phyloP scores from a whole-genome alignment of 2,888 invertebrate genomes.

The Phalera bucephala region DNA sequence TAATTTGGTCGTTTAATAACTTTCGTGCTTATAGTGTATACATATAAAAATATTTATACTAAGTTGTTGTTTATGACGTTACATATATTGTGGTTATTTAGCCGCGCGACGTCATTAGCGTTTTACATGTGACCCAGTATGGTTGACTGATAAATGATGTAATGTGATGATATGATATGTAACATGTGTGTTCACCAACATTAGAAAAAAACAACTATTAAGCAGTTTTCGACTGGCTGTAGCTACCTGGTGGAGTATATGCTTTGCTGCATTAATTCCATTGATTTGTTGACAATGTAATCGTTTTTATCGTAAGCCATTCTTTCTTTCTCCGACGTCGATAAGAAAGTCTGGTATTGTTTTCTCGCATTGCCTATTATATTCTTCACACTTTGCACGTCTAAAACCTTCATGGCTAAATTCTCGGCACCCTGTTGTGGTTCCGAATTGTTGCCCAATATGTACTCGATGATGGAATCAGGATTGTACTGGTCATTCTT shows the following conservation, averaged over 20 bases:
- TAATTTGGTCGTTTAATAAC: no score
- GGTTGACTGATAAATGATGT: no score
- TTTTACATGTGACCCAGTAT: no score
- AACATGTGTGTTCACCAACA: no score
- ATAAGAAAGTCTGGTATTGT: background rate
- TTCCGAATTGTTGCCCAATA: slow-evolving; percentile 11
- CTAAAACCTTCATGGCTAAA: slow-evolving; percentile 22
- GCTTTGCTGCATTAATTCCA: slow-evolving; percentile 40
- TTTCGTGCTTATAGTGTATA: no score
- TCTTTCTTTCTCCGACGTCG: background rate
- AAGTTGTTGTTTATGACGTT: no score
- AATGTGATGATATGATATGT: no score
- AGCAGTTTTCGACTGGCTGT: no score
- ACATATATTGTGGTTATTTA: no score
- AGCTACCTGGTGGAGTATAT: slow-evolving; percentile 38
- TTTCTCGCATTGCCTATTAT: slow-evolving; percentile 13
- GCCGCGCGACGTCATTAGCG: no score
- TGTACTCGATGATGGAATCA: slow-evolving; percentile 17
- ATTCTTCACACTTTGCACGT: slow-evolving; percentile 20
- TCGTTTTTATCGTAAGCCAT: slow-evolving; percentile 1
- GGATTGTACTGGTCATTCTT: slow-evolving; percentile 11
- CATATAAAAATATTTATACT: no score
- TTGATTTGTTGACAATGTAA: slow-evolving; percentile 9
- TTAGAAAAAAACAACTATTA: no score
- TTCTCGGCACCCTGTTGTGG: slow-evolving; percentile 9